Conservation (phyloP, 2,113 vertebrate genomes). For the Bufo gargarizans region DNA sequence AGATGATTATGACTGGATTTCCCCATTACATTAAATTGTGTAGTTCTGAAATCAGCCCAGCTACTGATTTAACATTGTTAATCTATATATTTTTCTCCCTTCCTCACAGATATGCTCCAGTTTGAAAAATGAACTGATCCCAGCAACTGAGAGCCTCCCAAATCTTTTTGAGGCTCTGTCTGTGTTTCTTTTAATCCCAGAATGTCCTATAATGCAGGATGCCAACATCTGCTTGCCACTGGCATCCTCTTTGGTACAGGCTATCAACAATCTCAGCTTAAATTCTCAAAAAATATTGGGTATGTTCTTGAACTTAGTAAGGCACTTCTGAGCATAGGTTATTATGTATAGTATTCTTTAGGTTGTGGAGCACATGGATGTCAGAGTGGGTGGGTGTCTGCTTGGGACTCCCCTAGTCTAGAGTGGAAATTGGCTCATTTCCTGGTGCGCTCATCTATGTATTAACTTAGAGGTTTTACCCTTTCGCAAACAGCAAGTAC, state of each 20-base stretch:
- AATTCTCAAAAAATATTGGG: conserved; percentile 60
- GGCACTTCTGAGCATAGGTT: too few relatives aligned
- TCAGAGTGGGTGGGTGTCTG: too few relatives aligned
- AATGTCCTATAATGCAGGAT: conserved; percentile 62
- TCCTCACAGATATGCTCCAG: conserved; percentile 61
- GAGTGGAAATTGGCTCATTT: too few relatives aligned
- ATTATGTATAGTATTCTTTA: too few relatives aligned
- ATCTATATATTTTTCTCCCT: neutral
- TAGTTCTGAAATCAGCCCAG: neutral
- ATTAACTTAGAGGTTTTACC: too few relatives aligned
- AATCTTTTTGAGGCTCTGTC: conserved; percentile 63
- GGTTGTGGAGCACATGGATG: too few relatives aligned
- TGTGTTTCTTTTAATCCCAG: conserved; percentile 66
- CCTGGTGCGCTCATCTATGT: too few relatives aligned
- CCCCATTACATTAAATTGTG: neutral
- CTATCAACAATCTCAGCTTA: conserved; percentile 59
- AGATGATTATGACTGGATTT: too few relatives aligned
- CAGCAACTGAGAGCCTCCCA: conserved; percentile 59
- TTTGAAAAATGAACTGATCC: conserved; percentile 61
- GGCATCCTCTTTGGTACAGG: conserved; percentile 58
- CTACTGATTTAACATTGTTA: neutral
- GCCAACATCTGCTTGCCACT: conserved; percentile 51
- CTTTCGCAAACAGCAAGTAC: too few relatives aligned
- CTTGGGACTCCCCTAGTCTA: too few relatives aligned
- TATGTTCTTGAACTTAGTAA: conserved; percentile 46